Base-by-base conservation (phyloP, 2,888 invertebrate genomes). In the Drosophila ustulata region DNA sequence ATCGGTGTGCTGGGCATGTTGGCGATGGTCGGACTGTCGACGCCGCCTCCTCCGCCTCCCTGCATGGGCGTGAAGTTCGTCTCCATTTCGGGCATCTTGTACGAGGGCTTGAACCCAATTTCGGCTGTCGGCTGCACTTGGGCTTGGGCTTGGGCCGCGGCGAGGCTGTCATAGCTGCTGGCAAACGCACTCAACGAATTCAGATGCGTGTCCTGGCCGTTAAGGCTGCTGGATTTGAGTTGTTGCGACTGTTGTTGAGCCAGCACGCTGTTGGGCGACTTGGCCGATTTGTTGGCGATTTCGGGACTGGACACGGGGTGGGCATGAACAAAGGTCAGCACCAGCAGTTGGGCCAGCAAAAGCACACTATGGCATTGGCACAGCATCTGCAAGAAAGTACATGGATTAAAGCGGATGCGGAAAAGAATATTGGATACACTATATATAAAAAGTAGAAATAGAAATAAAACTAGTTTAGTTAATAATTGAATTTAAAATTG, bases 31-130 rank as follows among this genome's bases (percentile, higher is more conserved):
- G 69, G 59, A 1, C 72, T 68, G 18, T 79, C 78, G 3, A 11
- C 64, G n/a, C 37, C 53, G 43, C 65, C 65, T 13, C 47, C 18
- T 18, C 18, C 18, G 18, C 18, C 18, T 18, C 63, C 76, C 34
- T 90, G 90, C 63, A 91, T 90, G n/a, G 91, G 91, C 37, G 88
- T 88, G 57, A 91, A 91, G 68, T 92, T 92, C 1, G 88, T 88
- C 52, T 91, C 91, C 75, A 92, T 83, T 66, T 91, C 88, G 43
- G 92, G 91, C 50, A 91, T 26, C 52, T 90, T 89, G 23, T 87
- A 91, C 0, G 91, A 89, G 8, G 92, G 88, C 71, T 90, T 91
- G 18, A 90, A 90, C 34, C 76, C 75, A 1, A 11, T n/a, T 11
- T 79, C 71, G 7, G 25, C 6, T 11, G 7, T 0, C 3, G 65